phyloP scores from a whole-genome alignment of 2,888 invertebrate genomes.

The Aspidiotus destructor region DNA sequence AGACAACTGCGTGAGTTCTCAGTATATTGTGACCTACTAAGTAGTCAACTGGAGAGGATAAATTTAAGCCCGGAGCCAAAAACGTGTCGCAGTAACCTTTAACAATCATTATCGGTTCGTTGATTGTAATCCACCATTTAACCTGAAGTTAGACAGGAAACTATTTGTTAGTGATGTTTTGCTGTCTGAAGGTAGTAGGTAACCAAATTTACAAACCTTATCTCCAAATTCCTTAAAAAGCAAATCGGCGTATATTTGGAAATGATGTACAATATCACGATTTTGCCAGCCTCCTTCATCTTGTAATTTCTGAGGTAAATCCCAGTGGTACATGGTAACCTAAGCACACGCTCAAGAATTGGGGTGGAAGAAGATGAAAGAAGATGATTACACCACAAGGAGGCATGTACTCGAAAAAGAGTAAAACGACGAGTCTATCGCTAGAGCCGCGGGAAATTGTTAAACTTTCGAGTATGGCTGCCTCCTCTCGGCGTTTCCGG shows the following conservation, averaged over 20 bases:
- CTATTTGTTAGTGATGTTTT: no score
- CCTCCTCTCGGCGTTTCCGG: no score
- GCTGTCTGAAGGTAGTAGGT: no score
- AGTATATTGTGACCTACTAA: constrained; percentile 54
- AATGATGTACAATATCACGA: constrained; percentile 53
- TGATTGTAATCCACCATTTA: constrained; percentile 57
- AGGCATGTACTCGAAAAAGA: no score
- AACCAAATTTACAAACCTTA: background rate
- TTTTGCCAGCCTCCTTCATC: constrained; percentile 52
- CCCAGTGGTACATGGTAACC: constrained; percentile 51
- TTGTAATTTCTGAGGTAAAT: constrained; percentile 47
- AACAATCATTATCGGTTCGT: constrained; percentile 47
- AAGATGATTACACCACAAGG: no score
- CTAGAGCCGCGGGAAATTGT: no score
- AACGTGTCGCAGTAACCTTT: constrained; percentile 37
- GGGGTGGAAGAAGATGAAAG: no score
- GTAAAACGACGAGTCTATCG: no score
- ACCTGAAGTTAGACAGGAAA: constrained; percentile 38
- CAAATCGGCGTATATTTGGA: constrained; percentile 53
- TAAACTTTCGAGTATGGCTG: no score
- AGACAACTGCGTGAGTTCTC: constrained; percentile 55
- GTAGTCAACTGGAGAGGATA: constrained; percentile 54
- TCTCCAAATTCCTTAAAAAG: constrained; percentile 46
- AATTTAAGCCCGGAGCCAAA: constrained; percentile 39
- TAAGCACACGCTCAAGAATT: constrained; percentile 14